Conservation (phyloP, 2,113 vertebrate species). For the Myotis lucifugus region DNA sequence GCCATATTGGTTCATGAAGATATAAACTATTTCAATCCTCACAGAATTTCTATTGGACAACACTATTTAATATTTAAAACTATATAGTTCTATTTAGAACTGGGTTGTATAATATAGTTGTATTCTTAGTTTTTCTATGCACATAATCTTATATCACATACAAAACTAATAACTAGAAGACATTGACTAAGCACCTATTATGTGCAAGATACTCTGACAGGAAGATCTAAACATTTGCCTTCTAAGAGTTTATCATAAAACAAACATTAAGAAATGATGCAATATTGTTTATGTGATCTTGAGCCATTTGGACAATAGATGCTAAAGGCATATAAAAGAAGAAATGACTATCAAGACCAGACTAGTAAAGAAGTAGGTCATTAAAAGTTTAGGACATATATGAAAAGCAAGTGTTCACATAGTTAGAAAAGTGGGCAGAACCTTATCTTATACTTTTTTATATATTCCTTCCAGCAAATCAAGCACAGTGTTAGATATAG, state of each 20-base stretch:
- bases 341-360: neutral
- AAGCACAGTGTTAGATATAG: neutral
- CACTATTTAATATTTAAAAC: neutral
- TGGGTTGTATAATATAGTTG: neutral
- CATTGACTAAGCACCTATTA: neutral
- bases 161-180: slow-evolving; percentile 14
- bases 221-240: neutral
- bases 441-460: neutral
- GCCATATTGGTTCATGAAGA: neutral
- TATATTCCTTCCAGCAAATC: neutral
- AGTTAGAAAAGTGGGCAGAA: neutral
- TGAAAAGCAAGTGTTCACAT: neutral
- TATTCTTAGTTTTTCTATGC: neutral
- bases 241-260: neutral
- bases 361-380: neutral
- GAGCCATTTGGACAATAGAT: neutral
- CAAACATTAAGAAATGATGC: neutral
- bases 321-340: neutral
- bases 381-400: neutral
- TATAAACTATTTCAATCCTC: neutral
- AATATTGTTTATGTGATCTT: neutral
- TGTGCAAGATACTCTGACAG: neutral
- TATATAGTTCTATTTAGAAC: neutral
- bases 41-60: neutral
- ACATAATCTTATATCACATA: neutral